Evolutionary conservation across 2,113 vertebrate genomes (phyloP).

Genomic region (Dromiciops gliroides): DNA sequence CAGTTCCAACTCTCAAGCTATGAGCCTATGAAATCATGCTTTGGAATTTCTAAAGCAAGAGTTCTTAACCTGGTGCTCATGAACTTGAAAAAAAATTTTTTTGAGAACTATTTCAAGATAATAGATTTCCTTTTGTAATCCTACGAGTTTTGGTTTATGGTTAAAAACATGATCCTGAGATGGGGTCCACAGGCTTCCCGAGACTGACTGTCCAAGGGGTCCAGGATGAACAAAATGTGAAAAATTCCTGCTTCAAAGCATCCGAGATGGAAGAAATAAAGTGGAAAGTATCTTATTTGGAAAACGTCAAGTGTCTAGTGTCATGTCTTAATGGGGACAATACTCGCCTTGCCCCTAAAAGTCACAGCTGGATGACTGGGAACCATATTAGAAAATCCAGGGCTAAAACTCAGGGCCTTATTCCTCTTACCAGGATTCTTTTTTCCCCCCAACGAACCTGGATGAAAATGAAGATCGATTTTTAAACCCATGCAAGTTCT

Average conservation of each 20-base stretch:
- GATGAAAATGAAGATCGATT: slow-evolving; percentile 84
- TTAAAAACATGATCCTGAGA: neutral
- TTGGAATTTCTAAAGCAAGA: neutral
- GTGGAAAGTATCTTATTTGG: slow-evolving; percentile 23
- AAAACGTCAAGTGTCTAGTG: neutral
- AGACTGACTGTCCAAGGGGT: neutral
- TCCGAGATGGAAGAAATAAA: slow-evolving; percentile 45
- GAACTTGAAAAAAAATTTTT: neutral
- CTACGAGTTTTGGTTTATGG: neutral
- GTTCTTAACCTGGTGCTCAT: neutral
- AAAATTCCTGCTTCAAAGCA: slow-evolving; percentile 4
- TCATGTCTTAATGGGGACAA: slow-evolving; percentile 49
- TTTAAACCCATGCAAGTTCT: slow-evolving; percentile 83
- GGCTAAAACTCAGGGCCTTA: slow-evolving; percentile 75
- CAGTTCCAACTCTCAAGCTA: neutral
- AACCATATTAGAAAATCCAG: neutral
- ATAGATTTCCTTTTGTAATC: neutral
- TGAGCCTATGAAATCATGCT: neutral
- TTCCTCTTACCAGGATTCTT: slow-evolving; percentile 76
- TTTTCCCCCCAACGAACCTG: slow-evolving; percentile 74
- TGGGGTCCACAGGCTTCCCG: neutral
- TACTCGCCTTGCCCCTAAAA: slow-evolving; percentile 39
- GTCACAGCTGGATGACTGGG: slow-evolving; percentile 46
- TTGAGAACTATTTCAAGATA: neutral
- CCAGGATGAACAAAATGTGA: neutral